Conservation (phyloP, 2,797 vertebrate genomes). For the Lagorchestes hirsutus region DNA sequence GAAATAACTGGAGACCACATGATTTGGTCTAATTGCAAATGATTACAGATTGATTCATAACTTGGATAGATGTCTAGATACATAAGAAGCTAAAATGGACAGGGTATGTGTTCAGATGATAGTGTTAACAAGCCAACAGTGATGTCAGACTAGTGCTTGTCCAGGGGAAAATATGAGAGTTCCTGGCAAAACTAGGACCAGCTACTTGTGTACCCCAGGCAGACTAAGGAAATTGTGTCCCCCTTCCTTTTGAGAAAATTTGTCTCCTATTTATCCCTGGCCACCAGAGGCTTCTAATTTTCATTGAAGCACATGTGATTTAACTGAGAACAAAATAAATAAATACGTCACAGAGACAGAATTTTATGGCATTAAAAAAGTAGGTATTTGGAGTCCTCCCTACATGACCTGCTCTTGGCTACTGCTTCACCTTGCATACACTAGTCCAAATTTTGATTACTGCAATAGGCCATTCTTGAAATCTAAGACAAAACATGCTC, state of each 20-base stretch:
- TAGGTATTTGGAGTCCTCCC: background rate
- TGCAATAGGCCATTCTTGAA: background rate
- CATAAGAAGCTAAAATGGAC: background rate
- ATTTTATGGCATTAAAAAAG: background rate
- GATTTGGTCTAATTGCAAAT: background rate
- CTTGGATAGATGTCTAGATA: background rate
- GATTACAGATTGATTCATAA: conserved; percentile 1
- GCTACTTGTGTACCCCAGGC: background rate
- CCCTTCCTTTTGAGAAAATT: background rate
- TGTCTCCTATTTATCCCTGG: background rate
- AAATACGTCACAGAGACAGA: background rate
- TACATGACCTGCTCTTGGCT: background rate
- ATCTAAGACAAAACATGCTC: background rate
- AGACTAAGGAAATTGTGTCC: background rate
- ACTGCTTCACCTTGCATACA: background rate
- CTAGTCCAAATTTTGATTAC: background rate
- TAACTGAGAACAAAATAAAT: background rate
- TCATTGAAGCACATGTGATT: background rate
- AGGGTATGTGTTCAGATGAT: background rate
- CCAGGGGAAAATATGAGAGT: background rate
- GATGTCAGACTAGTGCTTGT: background rate
- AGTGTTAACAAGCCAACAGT: conserved; percentile 5
- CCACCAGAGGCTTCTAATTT: background rate
- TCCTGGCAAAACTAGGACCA: background rate
- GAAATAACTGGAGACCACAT: background rate